Base-by-base conservation (phyloP, 2,113 vertebrate species). In the Phylloscopus whistleri region DNA sequence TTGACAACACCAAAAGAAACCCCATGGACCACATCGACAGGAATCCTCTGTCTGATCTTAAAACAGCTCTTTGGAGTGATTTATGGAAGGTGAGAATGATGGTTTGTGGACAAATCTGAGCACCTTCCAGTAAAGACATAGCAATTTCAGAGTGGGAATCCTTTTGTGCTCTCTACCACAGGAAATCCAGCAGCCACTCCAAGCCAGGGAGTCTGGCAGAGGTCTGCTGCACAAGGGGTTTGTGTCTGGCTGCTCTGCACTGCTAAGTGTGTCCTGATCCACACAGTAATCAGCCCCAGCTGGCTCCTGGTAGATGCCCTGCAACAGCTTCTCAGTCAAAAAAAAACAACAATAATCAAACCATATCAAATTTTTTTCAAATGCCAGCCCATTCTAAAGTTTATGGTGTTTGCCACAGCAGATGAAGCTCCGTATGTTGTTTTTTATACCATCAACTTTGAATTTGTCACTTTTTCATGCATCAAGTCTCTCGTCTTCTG, bases 381-480 rank as follows among this genome's bases (percentile, higher is more conserved):
- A 92, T 94, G 86, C 86, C 76, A 94, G 48, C 75, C 92, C 83
- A 77, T 86, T 63, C 37, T 64, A 86, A 63, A 59, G 55, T 94
- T 92, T 86, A 59, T 59, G 48, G 60, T 81, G 56, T 89, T 95
- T 93, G 73, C 80, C 44, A 75, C 41, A 72, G 83, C 60, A 81
- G 92, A 94, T 92, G 91, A 96, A 84, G 60, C 39, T 78, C 89
- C 95, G 84, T 95, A 93, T 94, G 95, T 72, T 93, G 83, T 35
- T 90, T 95, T 93, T 86, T 74, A 52, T 92, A 93, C 67, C 0
- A 0, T 77, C 76, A 95, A 4, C 55, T 89, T 87, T 68, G 76
- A 93, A 92, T 94, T 93, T 13, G 2, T 94, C 60, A 72, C 68
- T 95, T 93, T 52, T 90, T 84, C 24, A 3, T 93, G 84, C 41